Conservation (phyloP, 1,140 invertebrate genomes). For the Drosophila parvula region DNA sequence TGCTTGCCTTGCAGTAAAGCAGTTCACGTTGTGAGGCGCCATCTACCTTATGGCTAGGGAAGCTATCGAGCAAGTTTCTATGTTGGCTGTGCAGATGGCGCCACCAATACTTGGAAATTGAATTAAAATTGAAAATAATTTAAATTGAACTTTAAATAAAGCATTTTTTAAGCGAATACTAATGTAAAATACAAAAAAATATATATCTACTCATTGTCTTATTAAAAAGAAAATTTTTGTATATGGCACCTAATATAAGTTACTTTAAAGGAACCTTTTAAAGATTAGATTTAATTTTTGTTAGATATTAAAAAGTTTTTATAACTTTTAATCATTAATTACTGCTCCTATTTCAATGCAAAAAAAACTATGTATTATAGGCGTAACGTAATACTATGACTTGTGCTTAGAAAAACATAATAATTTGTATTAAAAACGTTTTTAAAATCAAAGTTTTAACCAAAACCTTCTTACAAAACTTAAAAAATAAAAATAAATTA, state of each 20-base stretch:
- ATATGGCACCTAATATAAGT: not conserved
- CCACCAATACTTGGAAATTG: not conserved
- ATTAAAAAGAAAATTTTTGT: no score
- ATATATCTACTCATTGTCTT: no score
- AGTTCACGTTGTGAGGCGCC: not conserved
- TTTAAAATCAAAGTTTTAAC: not conserved
- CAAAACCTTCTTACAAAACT: no score
- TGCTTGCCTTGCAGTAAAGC: conserved; percentile 8
- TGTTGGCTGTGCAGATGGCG: conserved; percentile 2
- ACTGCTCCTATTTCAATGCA: not conserved
- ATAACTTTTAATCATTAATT: not conserved
- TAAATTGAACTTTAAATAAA: not conserved
- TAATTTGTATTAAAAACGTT: not conserved
- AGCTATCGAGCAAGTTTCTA: not conserved
- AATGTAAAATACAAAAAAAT: no score
- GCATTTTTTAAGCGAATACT: no score
- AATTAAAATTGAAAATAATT: not conserved
- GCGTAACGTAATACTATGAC: not conserved
- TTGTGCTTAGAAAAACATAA: not conserved
- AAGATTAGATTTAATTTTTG: not conserved
- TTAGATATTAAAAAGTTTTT: not conserved
- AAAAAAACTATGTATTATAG: no score
- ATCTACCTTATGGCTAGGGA: not conserved
- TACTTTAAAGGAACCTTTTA: not conserved
- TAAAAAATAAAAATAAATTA: not conserved